A percentile compares a stretch with the other conserved stretches of the same genome.
Conservation (phyloP, 2,888 invertebrate species). For the Seladonia tumulorum region DNA sequence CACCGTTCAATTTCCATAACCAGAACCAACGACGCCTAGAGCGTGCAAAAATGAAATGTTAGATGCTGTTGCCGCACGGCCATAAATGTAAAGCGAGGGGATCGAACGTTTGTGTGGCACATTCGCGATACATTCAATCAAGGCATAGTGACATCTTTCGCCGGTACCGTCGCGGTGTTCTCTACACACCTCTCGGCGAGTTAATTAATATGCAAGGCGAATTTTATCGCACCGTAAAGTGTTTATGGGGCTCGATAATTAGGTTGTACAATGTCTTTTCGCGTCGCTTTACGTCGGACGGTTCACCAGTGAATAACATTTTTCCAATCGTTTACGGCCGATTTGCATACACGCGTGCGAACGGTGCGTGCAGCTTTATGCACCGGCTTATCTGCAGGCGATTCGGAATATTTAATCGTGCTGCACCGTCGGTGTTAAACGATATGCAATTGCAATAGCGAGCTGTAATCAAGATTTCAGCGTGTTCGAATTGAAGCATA, state of each 20-base stretch:
- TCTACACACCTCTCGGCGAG: constrained; percentile 7
- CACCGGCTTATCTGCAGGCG: not conserved
- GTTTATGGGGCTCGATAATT: constrained; percentile 1
- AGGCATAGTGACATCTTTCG: constrained; percentile 48
- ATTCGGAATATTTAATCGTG: not conserved
- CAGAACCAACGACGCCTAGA: constrained; percentile 70
- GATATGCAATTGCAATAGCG: not conserved
- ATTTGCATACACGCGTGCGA: constrained; percentile 9
- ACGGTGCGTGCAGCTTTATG: not conserved
- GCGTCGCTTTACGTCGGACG: not conserved
- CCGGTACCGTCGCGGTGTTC: not conserved
- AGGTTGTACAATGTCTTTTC: not conserved
- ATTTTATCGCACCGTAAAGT: not conserved
- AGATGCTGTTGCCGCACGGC: constrained; percentile 54
- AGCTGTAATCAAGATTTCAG: not conserved
- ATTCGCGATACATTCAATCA: constrained; percentile 67
- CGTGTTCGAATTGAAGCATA: no score
- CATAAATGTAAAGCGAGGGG: constrained; percentile 67
- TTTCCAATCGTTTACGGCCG: not conserved
- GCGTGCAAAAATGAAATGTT: constrained; percentile 64
- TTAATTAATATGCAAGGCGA: not conserved
- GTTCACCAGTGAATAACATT: not conserved
- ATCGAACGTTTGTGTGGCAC: constrained; percentile 64
- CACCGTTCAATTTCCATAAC: constrained; percentile 77
- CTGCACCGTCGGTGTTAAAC: not conserved